phyloP scores from a whole-genome alignment of 1,140 invertebrate genomes.

The Aricia agestis region DNA sequence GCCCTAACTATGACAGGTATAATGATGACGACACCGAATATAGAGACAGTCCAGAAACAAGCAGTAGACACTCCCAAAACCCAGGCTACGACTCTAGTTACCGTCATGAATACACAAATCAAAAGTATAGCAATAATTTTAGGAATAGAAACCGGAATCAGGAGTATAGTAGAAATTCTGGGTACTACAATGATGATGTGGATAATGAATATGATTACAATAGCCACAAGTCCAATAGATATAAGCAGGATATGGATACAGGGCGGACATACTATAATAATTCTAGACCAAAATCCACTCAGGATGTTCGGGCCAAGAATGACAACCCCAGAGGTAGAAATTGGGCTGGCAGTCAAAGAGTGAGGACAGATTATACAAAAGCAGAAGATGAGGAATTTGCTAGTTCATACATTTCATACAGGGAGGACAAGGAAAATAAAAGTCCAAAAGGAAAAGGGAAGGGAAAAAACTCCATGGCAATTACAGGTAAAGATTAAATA shows the following conservation, averaged over 20 bases:
- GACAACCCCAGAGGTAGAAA: slow-evolving; percentile 45
- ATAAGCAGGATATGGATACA: slow-evolving; percentile 51
- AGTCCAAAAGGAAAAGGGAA: slow-evolving; percentile 40
- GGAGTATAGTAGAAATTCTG: not conserved
- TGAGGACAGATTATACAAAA: slow-evolving; percentile 46
- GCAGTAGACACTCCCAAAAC: not conserved
- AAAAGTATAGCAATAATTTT: slow-evolving; percentile 25
- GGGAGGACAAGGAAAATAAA: slow-evolving; percentile 41
- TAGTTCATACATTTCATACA: slow-evolving; percentile 47
- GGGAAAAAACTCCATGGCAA: slow-evolving; percentile 19
- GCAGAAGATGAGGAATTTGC: slow-evolving; percentile 64
- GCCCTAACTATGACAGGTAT: slow-evolving; percentile 35
- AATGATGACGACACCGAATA: slow-evolving; percentile 26
- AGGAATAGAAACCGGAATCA: slow-evolving; percentile 4
- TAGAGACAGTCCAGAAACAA: not conserved
- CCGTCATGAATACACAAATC: slow-evolving; percentile 25
- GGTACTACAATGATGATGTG: slow-evolving; percentile 23
- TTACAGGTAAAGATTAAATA: not conserved
- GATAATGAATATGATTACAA: slow-evolving; percentile 33
- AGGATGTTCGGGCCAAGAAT: slow-evolving; percentile 51
- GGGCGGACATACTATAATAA: slow-evolving; percentile 62
- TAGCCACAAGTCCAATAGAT: slow-evolving; percentile 46
- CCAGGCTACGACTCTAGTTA: slow-evolving; percentile 9
- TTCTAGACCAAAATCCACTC: slow-evolving; percentile 47
- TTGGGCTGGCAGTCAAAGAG: slow-evolving; percentile 50